Evolutionary conservation across 1,140 invertebrate species (phyloP), one percentile per base, ranked within the genome.

Genomic region (Drosophila elegans): DNA sequence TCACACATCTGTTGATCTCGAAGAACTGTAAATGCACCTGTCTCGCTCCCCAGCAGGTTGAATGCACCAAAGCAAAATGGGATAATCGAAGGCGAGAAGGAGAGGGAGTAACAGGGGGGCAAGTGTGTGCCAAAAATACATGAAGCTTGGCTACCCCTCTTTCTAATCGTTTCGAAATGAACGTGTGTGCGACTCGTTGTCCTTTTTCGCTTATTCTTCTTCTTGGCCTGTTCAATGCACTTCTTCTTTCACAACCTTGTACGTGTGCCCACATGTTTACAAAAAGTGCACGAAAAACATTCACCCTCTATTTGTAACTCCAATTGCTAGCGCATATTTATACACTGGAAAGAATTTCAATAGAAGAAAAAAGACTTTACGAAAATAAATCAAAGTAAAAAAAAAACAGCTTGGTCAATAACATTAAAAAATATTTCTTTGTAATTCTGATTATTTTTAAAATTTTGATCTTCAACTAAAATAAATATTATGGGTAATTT

Each of bases 21-120:
- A 49, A 29, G 51, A 75, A 81, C 74, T 73, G 80, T 72, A 76
- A 77, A 78, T 48, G 74, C 74, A 88, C 74, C 82, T 86, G 82
- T 76, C 71, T 74, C 59, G n/a, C 21, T 54, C 52, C 21, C 41
- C 57, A 54, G 16, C 63, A 78, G 73, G 78, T 86, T 79, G 69
- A 86, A 86, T 82, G 82, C 62, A 80, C 82, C 67, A 74, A 56
- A 56, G 21, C 62, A 21, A 44, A 78, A 57, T 69, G 55, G 42
- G 38, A 75, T 54, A 63, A 39, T 27, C 39, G 36, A 67, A 29
- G 10, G 10, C 4, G 38, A 16, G 36, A 68, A 42, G 38, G 38
- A 41, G 69, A 62, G 48, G 29, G 3, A 10, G 7, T 0, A 4
- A n/a, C 11, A 7, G 36, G 9, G 27, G 46, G 25, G 25, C 5